These are phyloP conservation scores for Ectemnius lituratus DNA, from an alignment of 2,888 invertebrate genomes.

Conservation along the genomic window DNA sequence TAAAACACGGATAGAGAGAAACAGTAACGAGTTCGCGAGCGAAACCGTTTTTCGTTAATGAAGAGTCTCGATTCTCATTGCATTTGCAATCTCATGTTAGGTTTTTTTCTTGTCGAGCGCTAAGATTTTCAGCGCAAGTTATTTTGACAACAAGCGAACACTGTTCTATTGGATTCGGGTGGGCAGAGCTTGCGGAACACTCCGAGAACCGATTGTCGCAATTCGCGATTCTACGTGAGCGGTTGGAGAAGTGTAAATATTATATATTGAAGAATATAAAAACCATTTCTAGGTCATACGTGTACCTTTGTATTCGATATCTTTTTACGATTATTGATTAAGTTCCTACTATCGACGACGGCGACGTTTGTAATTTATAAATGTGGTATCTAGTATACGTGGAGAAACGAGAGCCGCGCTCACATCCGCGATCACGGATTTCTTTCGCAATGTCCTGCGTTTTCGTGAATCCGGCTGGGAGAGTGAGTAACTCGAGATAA, in stretches of 20 bases:
- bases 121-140: too few species aligned
- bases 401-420: slow-evolving; percentile 52
- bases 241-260: slow-evolving; percentile 55
- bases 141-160: too few species aligned
- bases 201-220: slow-evolving; percentile 13
- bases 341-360: slow-evolving; percentile 57
- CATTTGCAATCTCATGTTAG: too few species aligned
- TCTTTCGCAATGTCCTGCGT: slow-evolving; percentile 48
- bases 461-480: slow-evolving; percentile 41
- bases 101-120: too few species aligned
- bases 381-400: slow-evolving; percentile 61
- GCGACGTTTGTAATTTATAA: slow-evolving; percentile 47
- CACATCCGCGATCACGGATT: slow-evolving; percentile 34
- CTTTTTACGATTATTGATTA: slow-evolving; percentile 54
- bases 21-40: too few species aligned
- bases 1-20: too few species aligned
- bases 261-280: slow-evolving; percentile 54
- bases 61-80: too few species aligned
- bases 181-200: not conserved
- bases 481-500: slow-evolving; percentile 22
- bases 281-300: slow-evolving; percentile 46
- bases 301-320: slow-evolving; percentile 51
- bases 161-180: not conserved
- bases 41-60: too few species aligned
- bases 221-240: slow-evolving; percentile 38